Evolutionary conservation across 2,797 vertebrate genomes (phyloP).

Genomic region (Sphaeramia orbicularis): DNA sequence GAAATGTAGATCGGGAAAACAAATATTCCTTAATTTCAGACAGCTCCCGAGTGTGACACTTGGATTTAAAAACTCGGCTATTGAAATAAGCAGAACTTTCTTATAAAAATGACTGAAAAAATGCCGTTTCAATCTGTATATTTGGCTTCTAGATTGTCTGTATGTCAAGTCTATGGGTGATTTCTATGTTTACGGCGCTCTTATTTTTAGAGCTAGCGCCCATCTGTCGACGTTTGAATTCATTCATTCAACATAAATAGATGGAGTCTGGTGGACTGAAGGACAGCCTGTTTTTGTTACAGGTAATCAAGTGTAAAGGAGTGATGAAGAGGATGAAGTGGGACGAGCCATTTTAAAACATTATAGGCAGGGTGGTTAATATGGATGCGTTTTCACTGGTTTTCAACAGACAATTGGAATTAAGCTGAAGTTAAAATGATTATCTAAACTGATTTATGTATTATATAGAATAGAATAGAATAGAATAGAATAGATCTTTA

Average conservation of each 20-base stretch:
- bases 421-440: too few species aligned
- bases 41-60: rapidly evolving
- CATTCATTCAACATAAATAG: conserved; percentile 74
- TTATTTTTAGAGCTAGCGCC: conserved; percentile 45
- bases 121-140: rapidly evolving
- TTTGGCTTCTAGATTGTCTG: neutral
- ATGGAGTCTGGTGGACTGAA: conserved; percentile 15
- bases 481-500: too few species aligned
- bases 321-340: too few species aligned
- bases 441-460: too few species aligned
- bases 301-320: too few species aligned
- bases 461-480: too few species aligned
- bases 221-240: conserved; percentile 50
- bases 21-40: rapidly evolving
- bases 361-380: too few species aligned
- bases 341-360: too few species aligned
- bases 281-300: neutral
- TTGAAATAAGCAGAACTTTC: rapidly evolving
- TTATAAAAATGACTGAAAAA: rapidly evolving
- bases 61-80: rapidly evolving
- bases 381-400: too few species aligned
- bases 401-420: too few species aligned
- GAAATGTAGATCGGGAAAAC: conserved; percentile 22
- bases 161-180: conserved; percentile 26
- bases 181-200: conserved; percentile 58